Conservation (phyloP, 1,140 invertebrate species). For the Glossosoma conforme region DNA sequence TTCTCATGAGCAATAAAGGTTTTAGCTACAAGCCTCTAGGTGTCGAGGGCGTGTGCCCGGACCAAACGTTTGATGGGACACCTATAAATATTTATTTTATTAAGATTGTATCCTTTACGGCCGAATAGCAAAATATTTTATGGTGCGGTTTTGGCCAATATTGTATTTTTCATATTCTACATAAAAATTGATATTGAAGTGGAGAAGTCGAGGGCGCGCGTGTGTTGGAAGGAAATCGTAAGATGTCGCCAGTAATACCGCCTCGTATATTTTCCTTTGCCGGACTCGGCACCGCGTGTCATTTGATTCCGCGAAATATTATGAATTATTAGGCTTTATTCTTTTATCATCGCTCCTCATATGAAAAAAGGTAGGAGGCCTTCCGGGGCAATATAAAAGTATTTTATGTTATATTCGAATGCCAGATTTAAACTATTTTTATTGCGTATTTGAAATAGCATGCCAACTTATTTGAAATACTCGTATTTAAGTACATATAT, state of each 20-base stretch:
- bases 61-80: constrained; percentile 43
- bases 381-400: no score
- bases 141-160: constrained; percentile 38
- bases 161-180: constrained; percentile 27
- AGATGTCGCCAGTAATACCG: constrained; percentile 1
- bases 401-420: no score
- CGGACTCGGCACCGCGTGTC: constrained; percentile 9
- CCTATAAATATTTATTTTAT: constrained; percentile 53
- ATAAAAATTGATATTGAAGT: constrained; percentile 24
- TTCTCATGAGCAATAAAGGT: no score
- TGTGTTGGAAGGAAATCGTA: constrained; percentile 3
- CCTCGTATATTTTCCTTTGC: constrained; percentile 8
- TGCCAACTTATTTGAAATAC: no score
- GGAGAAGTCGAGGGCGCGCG: not conserved
- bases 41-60: constrained; percentile 6
- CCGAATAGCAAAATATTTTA: constrained; percentile 41
- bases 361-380: no score
- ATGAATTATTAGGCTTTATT: constrained; percentile 18
- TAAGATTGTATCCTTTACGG: constrained; percentile 49
- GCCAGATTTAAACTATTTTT: no score
- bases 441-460: no score
- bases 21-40: no score
- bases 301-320: constrained; percentile 2
- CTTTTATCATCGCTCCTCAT: no score
- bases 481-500: no score